Evolutionary conservation across 2,888 invertebrate genomes (phyloP).

Genomic region (Caenorhabditis angaria): DNA sequence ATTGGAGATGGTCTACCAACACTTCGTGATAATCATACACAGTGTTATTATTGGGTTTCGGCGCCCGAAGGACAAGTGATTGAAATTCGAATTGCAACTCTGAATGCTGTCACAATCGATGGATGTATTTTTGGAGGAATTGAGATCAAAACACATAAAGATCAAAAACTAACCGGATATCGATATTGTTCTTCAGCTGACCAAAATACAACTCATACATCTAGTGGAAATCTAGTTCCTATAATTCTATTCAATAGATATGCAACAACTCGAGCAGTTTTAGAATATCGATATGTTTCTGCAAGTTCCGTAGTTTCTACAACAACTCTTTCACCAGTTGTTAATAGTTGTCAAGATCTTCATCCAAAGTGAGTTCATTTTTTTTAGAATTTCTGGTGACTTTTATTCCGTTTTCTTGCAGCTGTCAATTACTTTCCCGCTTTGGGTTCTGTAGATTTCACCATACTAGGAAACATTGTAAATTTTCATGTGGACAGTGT

Average conservation of each 20-base stretch:
- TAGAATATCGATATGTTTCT: constrained; percentile 31
- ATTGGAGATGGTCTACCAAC: constrained; percentile 38
- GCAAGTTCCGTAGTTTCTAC: constrained; percentile 4
- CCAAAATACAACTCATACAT: constrained; percentile 34
- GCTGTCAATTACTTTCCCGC: constrained; percentile 26
- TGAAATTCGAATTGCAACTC: constrained; percentile 49
- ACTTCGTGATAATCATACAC: constrained; percentile 34
- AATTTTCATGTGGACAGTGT: constrained; percentile 19
- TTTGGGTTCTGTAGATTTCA: constrained; percentile 30
- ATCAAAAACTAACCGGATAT: constrained; percentile 53
- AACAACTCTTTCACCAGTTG: constrained; percentile 23
- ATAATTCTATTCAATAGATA: constrained; percentile 55
- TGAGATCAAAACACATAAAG: constrained; percentile 59
- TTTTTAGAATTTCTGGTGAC: not conserved
- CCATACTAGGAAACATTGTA: constrained; percentile 22
- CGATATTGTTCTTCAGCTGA: constrained; percentile 52
- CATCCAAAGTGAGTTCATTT: constrained; percentile 41
- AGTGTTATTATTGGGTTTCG: constrained; percentile 48
- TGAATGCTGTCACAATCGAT: constrained; percentile 50
- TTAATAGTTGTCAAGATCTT: constrained; percentile 41
- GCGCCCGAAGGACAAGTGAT: constrained; percentile 49
- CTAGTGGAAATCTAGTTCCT: constrained; percentile 44
- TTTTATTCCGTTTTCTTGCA: constrained; percentile 20
- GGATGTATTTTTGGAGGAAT: constrained; percentile 67
- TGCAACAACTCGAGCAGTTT: constrained; percentile 28